Percentiles rank a stretch among this genome's conserved stretches.
phyloP scores from a whole-genome alignment of 2,113 vertebrate species.

The Tachysurus vachellii region DNA sequence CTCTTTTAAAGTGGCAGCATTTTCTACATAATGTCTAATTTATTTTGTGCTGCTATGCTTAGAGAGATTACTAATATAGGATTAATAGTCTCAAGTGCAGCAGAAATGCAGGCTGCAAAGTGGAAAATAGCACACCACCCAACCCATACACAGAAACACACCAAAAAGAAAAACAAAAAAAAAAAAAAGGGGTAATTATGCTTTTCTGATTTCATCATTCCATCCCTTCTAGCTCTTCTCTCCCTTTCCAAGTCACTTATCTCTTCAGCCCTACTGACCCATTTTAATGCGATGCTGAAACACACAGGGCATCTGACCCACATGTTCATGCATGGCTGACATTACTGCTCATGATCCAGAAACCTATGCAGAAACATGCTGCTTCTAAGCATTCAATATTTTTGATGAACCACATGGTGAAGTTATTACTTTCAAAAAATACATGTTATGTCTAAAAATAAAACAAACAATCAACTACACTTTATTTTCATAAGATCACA shows the following conservation, averaged over 20 bases:
- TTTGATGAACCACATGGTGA: background rate
- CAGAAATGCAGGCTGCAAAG: conserved; percentile 39
- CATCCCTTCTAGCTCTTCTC: conserved; percentile 2
- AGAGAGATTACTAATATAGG: background rate
- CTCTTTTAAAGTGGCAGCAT: background rate
- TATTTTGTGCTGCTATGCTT: background rate
- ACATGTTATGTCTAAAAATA: background rate
- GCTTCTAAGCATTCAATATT: conserved; percentile 14
- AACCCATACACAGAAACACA: background rate
- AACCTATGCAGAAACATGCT: conserved; percentile 13
- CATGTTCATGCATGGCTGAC: conserved; percentile 49
- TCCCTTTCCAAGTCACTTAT: background rate
- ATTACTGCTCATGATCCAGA: conserved; percentile 10
- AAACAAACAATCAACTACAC: background rate
- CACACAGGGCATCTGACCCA: conserved; percentile 42
- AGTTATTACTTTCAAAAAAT: background rate
- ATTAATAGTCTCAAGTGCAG: conserved; percentile 38
- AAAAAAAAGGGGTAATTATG: background rate
- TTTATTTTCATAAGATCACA: background rate
- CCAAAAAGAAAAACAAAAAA: background rate
- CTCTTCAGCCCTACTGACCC: conserved; percentile 53
- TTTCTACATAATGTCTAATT: conserved; percentile 30
- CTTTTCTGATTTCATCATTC: conserved; percentile 17
- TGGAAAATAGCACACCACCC: background rate
- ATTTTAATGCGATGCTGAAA: conserved; percentile 46